A percentile compares a stretch with the other conserved stretches of the same genome.
phyloP scores from a whole-genome alignment of 2,113 vertebrate genomes.

The Vidua chalybeata region DNA sequence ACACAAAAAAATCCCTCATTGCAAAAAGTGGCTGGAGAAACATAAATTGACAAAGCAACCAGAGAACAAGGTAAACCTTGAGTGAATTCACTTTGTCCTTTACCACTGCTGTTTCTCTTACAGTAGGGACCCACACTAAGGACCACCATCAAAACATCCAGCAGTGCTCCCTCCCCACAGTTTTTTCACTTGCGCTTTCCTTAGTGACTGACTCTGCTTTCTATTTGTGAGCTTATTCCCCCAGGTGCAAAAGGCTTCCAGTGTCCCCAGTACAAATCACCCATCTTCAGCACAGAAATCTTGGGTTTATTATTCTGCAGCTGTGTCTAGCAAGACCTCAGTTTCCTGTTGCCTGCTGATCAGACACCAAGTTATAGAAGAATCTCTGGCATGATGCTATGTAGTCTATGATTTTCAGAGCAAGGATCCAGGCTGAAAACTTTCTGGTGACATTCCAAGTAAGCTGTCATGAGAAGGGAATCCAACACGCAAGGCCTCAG shows the following conservation, averaged over 20 bases:
- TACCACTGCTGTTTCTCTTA: not conserved
- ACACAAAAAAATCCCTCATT: not conserved
- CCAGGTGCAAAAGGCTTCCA: not conserved
- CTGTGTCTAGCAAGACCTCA: not conserved
- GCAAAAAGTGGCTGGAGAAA: constrained; percentile 4
- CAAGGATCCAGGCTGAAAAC: constrained; percentile 31
- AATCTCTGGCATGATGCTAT: not conserved
- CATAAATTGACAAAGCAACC: not conserved
- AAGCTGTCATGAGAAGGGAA: constrained; percentile 48
- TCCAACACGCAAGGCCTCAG: constrained; percentile 33
- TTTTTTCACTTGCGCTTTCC: not conserved
- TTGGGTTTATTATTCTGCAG: not conserved
- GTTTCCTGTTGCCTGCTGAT: constrained; percentile 1
- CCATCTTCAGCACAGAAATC: not conserved
- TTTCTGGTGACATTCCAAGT: constrained; percentile 33
- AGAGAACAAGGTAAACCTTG: not conserved
- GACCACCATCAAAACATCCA: not conserved
- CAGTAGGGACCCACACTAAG: not conserved
- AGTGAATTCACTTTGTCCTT: not conserved
- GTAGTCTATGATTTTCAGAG: not conserved
- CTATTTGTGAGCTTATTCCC: not conserved
- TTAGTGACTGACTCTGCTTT: not conserved
- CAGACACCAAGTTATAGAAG: not conserved
- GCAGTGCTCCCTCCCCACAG: not conserved
- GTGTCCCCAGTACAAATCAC: not conserved